These are phyloP conservation scores for Hirtodrosophila histrioides DNA, from an alignment of 2,888 invertebrate genomes.

Conservation along the genomic window DNA sequence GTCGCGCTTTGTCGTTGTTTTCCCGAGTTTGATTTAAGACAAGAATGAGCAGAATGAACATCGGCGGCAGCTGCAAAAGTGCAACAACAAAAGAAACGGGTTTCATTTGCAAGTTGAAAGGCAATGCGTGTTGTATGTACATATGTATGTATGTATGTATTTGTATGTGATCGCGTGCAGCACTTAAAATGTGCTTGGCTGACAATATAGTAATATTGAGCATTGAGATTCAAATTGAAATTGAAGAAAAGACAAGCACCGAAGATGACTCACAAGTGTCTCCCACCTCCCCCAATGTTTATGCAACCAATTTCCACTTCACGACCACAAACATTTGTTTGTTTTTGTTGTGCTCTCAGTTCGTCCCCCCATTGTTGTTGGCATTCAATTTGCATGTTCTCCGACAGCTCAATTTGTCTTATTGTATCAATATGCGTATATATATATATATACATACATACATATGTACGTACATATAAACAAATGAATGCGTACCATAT, in stretches of 20 bases:
- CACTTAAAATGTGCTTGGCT: constrained; percentile 25
- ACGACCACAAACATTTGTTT: constrained; percentile 71
- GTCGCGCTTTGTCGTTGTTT: neutral
- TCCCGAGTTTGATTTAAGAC: constrained; percentile 55
- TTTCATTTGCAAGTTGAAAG: constrained; percentile 63
- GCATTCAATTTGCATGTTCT: constrained; percentile 56
- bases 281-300: constrained; percentile 45
- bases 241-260: constrained; percentile 21
- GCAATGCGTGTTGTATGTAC: constrained; percentile 31
- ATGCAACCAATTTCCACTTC: constrained; percentile 68
- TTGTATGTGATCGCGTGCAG: constrained; percentile 28
- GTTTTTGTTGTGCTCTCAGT: constrained; percentile 32
- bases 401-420: constrained; percentile 53
- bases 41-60: constrained; percentile 63
- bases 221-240: constrained; percentile 29
- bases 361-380: neutral
- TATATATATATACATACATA: neutral
- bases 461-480: constrained; percentile 4
- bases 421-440: constrained; percentile 9
- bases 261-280: constrained; percentile 45
- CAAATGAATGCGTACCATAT: neutral
- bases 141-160: constrained; percentile 26
- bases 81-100: constrained; percentile 62
- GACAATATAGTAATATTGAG: constrained; percentile 22
- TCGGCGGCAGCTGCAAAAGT: constrained; percentile 74